phyloP scores from a whole-genome alignment of 23 tunicate species.

The Styela clava region DNA sequence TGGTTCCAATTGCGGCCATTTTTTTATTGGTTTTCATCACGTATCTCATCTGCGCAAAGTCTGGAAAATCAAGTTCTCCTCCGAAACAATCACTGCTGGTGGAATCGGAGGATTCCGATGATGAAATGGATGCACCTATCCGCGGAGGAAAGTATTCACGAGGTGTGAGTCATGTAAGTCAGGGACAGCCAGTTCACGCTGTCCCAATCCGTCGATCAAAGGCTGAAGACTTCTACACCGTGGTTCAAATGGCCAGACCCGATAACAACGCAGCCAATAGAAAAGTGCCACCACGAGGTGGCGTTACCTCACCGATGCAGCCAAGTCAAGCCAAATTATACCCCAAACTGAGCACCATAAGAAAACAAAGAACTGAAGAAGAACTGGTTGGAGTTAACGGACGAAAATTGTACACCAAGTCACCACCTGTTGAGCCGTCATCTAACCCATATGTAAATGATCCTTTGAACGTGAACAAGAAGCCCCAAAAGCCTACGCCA shows the following conservation, averaged over 20 bases:
- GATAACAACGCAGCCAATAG: conserved; percentile 9
- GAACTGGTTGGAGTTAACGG: neutral
- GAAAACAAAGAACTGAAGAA: neutral
- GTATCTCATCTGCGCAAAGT: conserved; percentile 10
- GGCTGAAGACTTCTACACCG: conserved; percentile 12
- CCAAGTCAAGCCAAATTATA: neutral
- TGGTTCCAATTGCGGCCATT: conserved; percentile 14
- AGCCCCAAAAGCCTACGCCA: neutral
- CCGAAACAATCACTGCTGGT: conserved; percentile 3
- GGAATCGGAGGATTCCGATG: conserved; percentile 22
- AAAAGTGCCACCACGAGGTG: conserved; percentile 24
- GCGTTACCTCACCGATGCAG: neutral
- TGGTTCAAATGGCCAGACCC: conserved; percentile 26
- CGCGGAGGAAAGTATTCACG: neutral
- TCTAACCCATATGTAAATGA: conserved; percentile 4
- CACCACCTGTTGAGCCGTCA: neutral
- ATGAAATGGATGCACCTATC: neutral
- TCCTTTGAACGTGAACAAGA: neutral
- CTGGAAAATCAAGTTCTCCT: conserved; percentile 2
- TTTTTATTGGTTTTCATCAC: conserved; percentile 16
- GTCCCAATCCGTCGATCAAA: conserved; percentile 3
- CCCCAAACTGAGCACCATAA: conserved; percentile 10
- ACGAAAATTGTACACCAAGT: neutral
- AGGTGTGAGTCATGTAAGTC: neutral
- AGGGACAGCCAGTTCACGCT: neutral